These are phyloP conservation scores for Pterostichus niger DNA, from an alignment of 2,888 invertebrate genomes.

Conservation along the genomic window DNA sequence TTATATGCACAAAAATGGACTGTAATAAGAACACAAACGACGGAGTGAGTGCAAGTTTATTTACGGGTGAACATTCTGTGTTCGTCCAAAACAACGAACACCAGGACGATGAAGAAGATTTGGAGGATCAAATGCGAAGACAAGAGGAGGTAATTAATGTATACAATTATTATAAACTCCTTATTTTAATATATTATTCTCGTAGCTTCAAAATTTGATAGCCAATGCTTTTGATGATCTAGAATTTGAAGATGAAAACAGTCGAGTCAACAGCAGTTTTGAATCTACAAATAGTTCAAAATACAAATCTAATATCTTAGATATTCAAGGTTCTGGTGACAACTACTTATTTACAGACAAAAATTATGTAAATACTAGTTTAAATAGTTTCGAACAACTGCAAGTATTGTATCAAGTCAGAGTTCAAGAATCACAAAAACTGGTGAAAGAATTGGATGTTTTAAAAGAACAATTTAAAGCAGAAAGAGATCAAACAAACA, in stretches of 20 bases:
- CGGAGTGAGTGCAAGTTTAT: constrained; percentile 50
- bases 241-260: constrained; percentile 59
- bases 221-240: constrained; percentile 59
- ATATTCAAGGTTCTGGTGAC: constrained; percentile 36
- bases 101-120: constrained; percentile 62
- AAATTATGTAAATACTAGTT: constrained; percentile 57
- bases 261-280: constrained; percentile 56
- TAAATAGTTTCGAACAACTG: constrained; percentile 59
- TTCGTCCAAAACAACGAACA: constrained; percentile 54
- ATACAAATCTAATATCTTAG: constrained; percentile 38
- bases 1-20: neutral
- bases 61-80: constrained; percentile 57
- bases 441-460: constrained; percentile 36
- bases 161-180: neutral
- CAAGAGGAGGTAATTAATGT: constrained; percentile 51
- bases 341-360: constrained; percentile 2
- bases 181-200: neutral
- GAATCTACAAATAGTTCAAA: constrained; percentile 50
- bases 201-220: constrained; percentile 61
- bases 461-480: constrained; percentile 35
- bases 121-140: constrained; percentile 60
- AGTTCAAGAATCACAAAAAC: constrained; percentile 45
- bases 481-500: constrained; percentile 35
- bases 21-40: constrained; percentile 29
- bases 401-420: constrained; percentile 63